Percentiles rank a stretch among this genome's conserved stretches.
phyloP scores from a whole-genome alignment of 92 coral and sea anemone species.

The Phenganax stokvisi region DNA sequence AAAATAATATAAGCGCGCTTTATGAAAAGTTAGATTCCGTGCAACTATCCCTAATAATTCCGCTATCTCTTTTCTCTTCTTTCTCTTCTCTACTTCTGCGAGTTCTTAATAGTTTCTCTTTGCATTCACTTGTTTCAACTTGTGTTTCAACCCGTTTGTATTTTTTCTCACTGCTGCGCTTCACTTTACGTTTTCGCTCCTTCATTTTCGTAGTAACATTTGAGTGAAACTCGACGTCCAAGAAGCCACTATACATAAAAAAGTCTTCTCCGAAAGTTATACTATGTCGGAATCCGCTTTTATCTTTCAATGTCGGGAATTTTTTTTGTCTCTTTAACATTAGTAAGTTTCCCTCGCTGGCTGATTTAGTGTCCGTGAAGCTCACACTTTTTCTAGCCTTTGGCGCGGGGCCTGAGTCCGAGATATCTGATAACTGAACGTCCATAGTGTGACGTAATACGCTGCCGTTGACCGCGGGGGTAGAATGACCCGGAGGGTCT shows the following conservation, averaged over 20 bases:
- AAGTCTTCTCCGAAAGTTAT: slow-evolving; percentile 35
- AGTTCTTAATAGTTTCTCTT: slow-evolving; percentile 35
- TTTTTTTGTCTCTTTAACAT: slow-evolving; percentile 1
- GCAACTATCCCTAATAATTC: slow-evolving; percentile 55
- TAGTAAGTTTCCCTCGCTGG: slow-evolving; percentile 37
- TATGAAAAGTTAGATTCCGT: slow-evolving; percentile 19
- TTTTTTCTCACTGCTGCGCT: neutral
- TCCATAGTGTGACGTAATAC: slow-evolving; percentile 8
- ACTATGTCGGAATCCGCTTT: slow-evolving; percentile 16
- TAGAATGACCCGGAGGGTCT: slow-evolving; percentile 21
- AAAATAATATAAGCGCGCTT: neutral
- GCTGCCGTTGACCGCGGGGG: slow-evolving; percentile 18
- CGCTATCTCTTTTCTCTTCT: slow-evolving; percentile 60
- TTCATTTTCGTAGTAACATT: slow-evolving; percentile 26
- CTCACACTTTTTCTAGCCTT: slow-evolving; percentile 15
- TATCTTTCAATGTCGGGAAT: slow-evolving; percentile 21
- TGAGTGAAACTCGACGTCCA: slow-evolving; percentile 25
- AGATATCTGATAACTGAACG: slow-evolving; percentile 21
- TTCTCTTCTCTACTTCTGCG: neutral
- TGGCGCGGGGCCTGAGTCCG: slow-evolving; percentile 10
- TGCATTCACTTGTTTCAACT: neutral
- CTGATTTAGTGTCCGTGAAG: slow-evolving; percentile 23
- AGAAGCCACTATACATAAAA: slow-evolving; percentile 19
- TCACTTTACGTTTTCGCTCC: slow-evolving; percentile 29
- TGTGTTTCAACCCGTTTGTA: neutral